Evolutionary conservation across 1,140 invertebrate genomes (phyloP), one percentile per base, ranked within the genome.

Genomic region (Helicoverpa zea): DNA sequence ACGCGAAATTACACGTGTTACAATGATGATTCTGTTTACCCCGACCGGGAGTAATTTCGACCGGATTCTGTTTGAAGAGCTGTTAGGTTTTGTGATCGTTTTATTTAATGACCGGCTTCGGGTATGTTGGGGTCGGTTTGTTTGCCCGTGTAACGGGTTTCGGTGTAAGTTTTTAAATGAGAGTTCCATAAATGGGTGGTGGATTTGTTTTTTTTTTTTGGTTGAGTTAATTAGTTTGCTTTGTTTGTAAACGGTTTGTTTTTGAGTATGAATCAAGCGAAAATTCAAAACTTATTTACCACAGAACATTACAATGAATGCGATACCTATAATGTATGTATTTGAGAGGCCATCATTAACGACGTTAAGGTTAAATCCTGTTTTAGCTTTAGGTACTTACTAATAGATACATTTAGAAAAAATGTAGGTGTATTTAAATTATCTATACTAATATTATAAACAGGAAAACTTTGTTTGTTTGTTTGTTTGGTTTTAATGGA

Each of bases 71-170:
- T 85, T 89, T 90, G 88, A 89, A 90, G 89, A 90, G 88, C 83
- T 80, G 91, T 92, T 92, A 93, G 92, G 88, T 89, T 92, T 92
- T 81, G 86, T 88, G 89, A 90, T 90, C 91, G 87, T 92, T 90
- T 89, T 88, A 87, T 90, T 90, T 87, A 87, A 89, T 83, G 83
- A 43, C 35, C 35, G 35, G 77, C 47, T 35, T 77, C 73, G 51
- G 70, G 73, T 63, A 63, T 79, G 79, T 88, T 83, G 63, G 80
- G 76, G 77, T 84, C 73, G 76, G 85, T 74, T 87, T 84, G 79
- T 84, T 72, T 79, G 68, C 68, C 68, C 43, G 58, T 81, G 56
- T 73, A 64, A 51, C 54, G 59, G 79, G 75, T 81, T 70, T 78
- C 18, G 78, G 51, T 77, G 66, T 72, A 61, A 64, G 74, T 80